Conservation (phyloP, 2,113 vertebrate genomes). For the Bufo gargarizans region DNA sequence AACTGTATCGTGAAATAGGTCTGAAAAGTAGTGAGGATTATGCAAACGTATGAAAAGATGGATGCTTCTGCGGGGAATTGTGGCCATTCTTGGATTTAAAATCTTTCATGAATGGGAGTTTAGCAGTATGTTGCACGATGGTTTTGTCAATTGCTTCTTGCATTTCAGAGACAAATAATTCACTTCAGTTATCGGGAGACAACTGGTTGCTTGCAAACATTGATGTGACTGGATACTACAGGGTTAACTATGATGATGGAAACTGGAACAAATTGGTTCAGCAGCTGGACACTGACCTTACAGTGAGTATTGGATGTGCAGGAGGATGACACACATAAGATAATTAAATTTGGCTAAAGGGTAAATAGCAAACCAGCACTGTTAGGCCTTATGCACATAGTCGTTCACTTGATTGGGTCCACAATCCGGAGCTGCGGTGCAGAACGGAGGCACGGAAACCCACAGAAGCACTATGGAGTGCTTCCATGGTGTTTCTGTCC, state of each 20-base stretch:
- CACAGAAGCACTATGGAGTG: too few relatives aligned
- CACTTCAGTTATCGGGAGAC: background rate
- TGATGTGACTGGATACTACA: conserved; percentile 82
- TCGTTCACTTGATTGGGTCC: too few relatives aligned
- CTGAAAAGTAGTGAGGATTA: too few relatives aligned
- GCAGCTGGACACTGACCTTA: conserved; percentile 56
- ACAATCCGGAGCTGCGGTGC: too few relatives aligned
- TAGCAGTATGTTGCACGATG: background rate
- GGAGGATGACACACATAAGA: background rate
- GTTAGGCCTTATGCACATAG: too few relatives aligned
- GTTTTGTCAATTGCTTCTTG: background rate
- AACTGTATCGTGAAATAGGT: too few relatives aligned
- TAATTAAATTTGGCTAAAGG: background rate
- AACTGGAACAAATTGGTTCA: conserved; percentile 82
- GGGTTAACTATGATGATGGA: conserved; percentile 85
- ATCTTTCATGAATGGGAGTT: background rate
- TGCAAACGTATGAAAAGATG: too few relatives aligned
- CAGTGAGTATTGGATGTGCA: conserved; percentile 68
- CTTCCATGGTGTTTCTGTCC: too few relatives aligned
- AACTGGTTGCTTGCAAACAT: conserved; percentile 85
- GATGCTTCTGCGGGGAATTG: too few relatives aligned
- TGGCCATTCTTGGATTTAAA: background rate
- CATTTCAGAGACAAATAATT: background rate
- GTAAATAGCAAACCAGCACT: too few relatives aligned
- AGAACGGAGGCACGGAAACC: too few relatives aligned